Evolutionary conservation across 2,888 invertebrate genomes (phyloP).

Genomic region (Agapetus fuscipes): DNA sequence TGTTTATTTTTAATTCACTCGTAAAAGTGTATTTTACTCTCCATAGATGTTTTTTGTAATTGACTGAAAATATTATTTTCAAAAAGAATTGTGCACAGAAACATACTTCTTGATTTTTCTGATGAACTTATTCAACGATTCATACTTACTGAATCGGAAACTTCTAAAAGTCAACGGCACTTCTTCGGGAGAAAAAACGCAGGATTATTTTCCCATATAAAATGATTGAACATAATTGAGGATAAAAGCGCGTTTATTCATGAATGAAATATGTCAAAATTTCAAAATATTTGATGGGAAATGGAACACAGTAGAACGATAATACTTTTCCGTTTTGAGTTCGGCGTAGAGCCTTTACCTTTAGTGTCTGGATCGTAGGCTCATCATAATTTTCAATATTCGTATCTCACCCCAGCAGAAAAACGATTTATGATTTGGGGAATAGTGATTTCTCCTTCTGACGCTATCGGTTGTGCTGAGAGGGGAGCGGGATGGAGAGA

Average conservation of each 20-base stretch:
- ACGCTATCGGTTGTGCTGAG: constrained; percentile 5
- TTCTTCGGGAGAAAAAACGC: too few relatives aligned
- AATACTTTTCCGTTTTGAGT: constrained; percentile 10
- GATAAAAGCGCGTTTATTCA: background rate
- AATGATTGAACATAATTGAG: background rate
- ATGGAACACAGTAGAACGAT: constrained; percentile 11
- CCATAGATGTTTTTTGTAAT: too few relatives aligned
- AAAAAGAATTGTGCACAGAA: too few relatives aligned
- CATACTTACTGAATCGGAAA: too few relatives aligned
- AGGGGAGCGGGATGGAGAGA: constrained; percentile 6
- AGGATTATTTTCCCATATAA: too few relatives aligned
- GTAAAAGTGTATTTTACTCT: too few relatives aligned
- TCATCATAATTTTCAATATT: constrained; percentile 21
- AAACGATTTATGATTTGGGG: constrained; percentile 4
- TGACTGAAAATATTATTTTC: too few relatives aligned
- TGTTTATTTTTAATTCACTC: too few relatives aligned
- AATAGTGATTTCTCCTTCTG: constrained; percentile 25
- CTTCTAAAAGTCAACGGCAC: too few relatives aligned
- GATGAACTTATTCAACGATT: too few relatives aligned
- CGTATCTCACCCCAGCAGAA: constrained; percentile 11
- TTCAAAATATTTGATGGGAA: constrained; percentile 13
- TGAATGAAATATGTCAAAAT: constrained; percentile 18
- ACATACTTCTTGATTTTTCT: too few relatives aligned
- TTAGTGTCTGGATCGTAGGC: constrained; percentile 11
- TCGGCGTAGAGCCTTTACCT: constrained; percentile 13